phyloP scores from a whole-genome alignment of 1,140 invertebrate genomes.

The Eupristina koningsbergeri region DNA sequence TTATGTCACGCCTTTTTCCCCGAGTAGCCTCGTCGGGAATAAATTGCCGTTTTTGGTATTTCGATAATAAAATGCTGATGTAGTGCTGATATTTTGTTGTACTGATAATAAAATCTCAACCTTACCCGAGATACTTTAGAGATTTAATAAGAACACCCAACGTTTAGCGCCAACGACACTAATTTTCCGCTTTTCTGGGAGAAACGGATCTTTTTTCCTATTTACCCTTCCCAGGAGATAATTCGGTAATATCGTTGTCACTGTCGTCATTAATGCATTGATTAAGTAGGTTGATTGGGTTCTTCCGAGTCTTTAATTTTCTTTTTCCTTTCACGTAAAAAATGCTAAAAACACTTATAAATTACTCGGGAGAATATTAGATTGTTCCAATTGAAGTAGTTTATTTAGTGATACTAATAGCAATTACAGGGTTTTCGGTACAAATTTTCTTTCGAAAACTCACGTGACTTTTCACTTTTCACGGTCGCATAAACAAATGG shows the following conservation, averaged over 20 bases:
- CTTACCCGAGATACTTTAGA: neutral
- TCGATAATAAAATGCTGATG: neutral
- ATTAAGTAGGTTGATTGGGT: neutral
- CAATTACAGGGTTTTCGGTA: neutral
- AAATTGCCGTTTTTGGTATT: neutral
- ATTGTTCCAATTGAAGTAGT: neutral
- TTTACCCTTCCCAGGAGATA: too few species aligned
- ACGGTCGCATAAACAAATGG: neutral
- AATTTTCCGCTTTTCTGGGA: neutral
- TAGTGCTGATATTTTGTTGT: neutral
- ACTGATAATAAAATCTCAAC: neutral
- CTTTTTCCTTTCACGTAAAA: too few species aligned
- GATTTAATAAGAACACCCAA: neutral
- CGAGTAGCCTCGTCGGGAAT: neutral
- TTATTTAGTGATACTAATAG: too few species aligned
- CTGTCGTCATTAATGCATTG: neutral
- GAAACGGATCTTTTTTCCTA: neutral
- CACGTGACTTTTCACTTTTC: neutral
- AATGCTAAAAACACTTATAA: neutral
- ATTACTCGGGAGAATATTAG: neutral
- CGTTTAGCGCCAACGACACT: too few species aligned
- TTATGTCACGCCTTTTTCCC: constrained; percentile 29
- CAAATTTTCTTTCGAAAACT: neutral
- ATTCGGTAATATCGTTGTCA: neutral
- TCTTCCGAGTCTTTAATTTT: neutral